A percentile compares a stretch with the other conserved stretches of the same genome.
Conservation (phyloP, 2,113 vertebrate species). For the Notarius quadriscutis region DNA sequence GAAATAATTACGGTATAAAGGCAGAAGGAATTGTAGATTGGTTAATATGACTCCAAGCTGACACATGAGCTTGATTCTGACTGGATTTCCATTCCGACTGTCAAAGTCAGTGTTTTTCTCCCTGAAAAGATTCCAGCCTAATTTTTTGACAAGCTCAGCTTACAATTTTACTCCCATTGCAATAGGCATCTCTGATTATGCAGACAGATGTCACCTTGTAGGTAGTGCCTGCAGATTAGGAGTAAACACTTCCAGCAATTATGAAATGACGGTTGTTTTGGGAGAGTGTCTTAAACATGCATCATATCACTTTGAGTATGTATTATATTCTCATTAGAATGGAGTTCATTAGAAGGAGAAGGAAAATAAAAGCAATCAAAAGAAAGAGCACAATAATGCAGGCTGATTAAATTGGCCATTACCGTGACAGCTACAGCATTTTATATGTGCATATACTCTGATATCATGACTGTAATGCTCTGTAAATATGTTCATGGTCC, state of each 20-base stretch:
- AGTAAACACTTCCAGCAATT: neutral
- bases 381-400: neutral
- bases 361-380: neutral
- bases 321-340: neutral
- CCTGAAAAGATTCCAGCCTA: neutral
- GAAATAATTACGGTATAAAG: neutral
- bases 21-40: neutral
- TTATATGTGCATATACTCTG: neutral
- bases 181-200: neutral
- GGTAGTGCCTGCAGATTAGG: neutral
- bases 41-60: neutral
- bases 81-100: neutral
- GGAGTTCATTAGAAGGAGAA: neutral
- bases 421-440: neutral
- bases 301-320: neutral
- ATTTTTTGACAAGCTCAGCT: neutral
- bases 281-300: neutral
- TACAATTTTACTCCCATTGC: neutral
- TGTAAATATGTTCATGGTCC: neutral
- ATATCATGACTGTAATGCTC: neutral
- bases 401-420: neutral
- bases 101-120: neutral
- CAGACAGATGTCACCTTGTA: neutral
- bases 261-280: neutral
- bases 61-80: neutral